Base-by-base conservation (phyloP, 2,888 invertebrate species). In the Ectropis crepuscularia region DNA sequence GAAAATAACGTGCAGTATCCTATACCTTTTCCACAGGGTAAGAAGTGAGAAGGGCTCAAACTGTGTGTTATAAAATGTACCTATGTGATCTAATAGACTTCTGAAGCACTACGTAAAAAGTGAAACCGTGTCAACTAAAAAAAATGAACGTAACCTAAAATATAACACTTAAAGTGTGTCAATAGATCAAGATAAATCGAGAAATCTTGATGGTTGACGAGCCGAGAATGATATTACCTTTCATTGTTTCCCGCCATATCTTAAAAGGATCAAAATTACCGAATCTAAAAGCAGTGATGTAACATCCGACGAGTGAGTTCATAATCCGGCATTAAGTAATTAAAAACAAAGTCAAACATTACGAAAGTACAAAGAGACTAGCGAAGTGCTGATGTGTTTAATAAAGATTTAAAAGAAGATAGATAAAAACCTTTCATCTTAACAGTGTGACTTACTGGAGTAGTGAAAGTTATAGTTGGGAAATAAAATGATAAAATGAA, bases 231-330 rank as follows among this genome's bases (percentile, higher is more conserved):
- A 68, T 69, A 65, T 65, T 43, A 62, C 46, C 67, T 58, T 62
- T 63, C 64, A 65, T 69, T 72, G 70, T 70, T 62, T 63, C 51
- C 46, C 46, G 53, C 48, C 53, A 49, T 74, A 79, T 80, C 78
- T 78, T 75, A 77, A 77, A 78, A 80, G 74, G 75, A 78, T 79
- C 75, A 68, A 68, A 71, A 77, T 72, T 71, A 75, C 65, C 45
- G 55, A 75, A 69, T 57, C 54, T 57, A 57, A 64, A 64, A 61
- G 61, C 67, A 61, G 58, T 71, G 63, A 72, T 66, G 68, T 75
- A 77, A 74, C 67, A 61, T 65, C 64, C 61, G 67, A 66, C 58
- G 58, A 65, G 65, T 60, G 58, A 28, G 41, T 37, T 42, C 59
- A 51, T 64, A 64, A 64, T 57, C 64, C 50, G 45, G 37, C 66